Evolutionary conservation across 2,888 invertebrate species (phyloP).

Genomic region (Chloromyia formosa): DNA sequence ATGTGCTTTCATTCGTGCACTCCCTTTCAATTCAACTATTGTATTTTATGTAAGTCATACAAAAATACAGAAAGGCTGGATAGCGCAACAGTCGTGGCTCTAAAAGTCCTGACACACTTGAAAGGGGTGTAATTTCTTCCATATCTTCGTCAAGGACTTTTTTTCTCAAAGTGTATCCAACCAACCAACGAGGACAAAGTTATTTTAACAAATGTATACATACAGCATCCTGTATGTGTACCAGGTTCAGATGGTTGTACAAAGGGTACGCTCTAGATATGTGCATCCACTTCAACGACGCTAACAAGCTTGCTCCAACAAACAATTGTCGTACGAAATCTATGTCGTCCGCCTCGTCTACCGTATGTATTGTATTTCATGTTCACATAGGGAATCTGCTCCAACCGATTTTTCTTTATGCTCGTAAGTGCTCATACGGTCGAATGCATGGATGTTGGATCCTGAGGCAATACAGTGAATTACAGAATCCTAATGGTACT

Average conservation of each 20-base stretch:
- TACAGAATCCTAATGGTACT: neutral
- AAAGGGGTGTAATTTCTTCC: neutral
- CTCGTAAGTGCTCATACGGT: neutral
- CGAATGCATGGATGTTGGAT: neutral
- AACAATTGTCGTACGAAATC: slow-evolving; percentile 39
- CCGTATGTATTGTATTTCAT: slow-evolving; percentile 14
- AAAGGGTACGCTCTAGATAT: neutral
- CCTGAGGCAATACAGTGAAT: slow-evolving; percentile 4
- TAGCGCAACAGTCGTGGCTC: neutral
- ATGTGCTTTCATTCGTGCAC: neutral
- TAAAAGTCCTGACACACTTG: neutral
- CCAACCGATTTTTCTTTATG: slow-evolving; percentile 20
- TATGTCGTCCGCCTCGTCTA: slow-evolving; percentile 5
- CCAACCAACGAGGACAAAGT: slow-evolving; percentile 12
- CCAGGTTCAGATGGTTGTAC: neutral
- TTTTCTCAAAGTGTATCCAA: neutral
- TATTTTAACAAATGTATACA: slow-evolving; percentile 8
- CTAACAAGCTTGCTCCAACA: slow-evolving; percentile 37
- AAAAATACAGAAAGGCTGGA: too few species aligned
- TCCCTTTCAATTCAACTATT: neutral
- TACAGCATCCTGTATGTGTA: neutral
- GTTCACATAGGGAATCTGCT: slow-evolving; percentile 33
- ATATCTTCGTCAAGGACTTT: neutral
- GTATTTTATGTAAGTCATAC: too few species aligned
- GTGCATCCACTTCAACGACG: neutral